Base-by-base conservation (phyloP, 2,888 invertebrate genomes). In the Drosophila formosana region DNA sequence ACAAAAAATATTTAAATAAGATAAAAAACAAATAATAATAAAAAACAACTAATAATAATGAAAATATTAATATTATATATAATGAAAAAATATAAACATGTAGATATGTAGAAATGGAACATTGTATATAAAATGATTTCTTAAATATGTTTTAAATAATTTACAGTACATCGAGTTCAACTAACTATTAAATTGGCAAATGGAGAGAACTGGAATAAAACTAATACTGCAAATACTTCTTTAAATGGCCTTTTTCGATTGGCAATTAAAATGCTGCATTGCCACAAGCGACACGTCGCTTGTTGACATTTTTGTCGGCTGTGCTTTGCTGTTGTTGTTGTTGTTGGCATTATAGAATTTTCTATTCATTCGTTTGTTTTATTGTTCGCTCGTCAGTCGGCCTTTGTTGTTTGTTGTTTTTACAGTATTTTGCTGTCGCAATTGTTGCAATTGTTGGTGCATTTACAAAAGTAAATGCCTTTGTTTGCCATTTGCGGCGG, bases 401-500 rank as follows among this genome's bases (percentile, higher is more conserved):
- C 37, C 23, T 63, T 32, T 32, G 56, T 41, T 53, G 51, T 49
- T n/a, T 37, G 5, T n/a, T 32, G 7, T 32, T 32, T 32, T 8
- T 3, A 32, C 18, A 18, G 18, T 32, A 9, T 37, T 37, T 37
- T 37, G n/a, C 11, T 11, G 34, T 34, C 34, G 34, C 11, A 11
- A 9, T 34, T 34, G 37, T n/a, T n/a, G 51, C 47, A 25, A 32
- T 57, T 56, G 46, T 61, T 63, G 63, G 61, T 51, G 47, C 55
- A 58, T 52, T 74, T 65, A 66, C 18, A 18, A 18, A 18, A 18
- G 72, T 49, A 63, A 63, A 37, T 66, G 37, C 25, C 64, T 65
- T 78, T 86, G 81, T 80, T 77, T 32, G 9, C 64, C 45, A 69
- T 66, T 80, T 70, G 63, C 72, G 65, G 66, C 70, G 80, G 86